Evolutionary conservation across 1,140 invertebrate species (phyloP).

Genomic region (Colletes latitarsis): DNA sequence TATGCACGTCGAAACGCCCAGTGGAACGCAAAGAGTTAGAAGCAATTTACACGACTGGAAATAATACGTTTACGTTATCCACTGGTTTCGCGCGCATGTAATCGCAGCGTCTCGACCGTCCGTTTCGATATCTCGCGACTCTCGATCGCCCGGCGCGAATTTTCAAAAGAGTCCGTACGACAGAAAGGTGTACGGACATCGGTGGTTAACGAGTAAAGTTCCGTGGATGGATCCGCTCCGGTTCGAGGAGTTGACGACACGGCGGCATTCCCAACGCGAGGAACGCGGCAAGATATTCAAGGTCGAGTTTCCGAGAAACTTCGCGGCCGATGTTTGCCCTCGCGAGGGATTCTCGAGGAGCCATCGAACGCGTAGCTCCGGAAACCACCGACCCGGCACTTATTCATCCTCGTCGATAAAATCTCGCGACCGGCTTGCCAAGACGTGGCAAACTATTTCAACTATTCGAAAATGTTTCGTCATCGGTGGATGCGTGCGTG

Average conservation of each 20-base stretch:
- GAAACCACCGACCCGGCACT: background rate
- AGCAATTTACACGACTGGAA: too few species aligned
- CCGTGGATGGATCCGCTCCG: conserved; percentile 34
- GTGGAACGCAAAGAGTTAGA: too few species aligned
- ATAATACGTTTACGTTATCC: too few species aligned
- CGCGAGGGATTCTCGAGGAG: conserved; percentile 10
- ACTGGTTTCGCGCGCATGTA: too few species aligned
- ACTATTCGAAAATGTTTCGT: background rate
- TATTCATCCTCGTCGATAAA: background rate
- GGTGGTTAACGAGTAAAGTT: conserved; percentile 5
- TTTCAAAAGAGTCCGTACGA: background rate
- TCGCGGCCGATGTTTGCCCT: background rate
- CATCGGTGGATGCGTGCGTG: too few species aligned
- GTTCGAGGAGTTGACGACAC: conserved; percentile 11
- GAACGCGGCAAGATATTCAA: conserved; percentile 30
- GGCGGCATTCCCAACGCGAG: background rate
- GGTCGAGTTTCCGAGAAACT: conserved; percentile 19
- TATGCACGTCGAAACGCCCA: too few species aligned
- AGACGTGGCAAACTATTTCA: conserved; percentile 3
- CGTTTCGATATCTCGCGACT: too few species aligned
- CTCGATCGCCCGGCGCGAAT: background rate
- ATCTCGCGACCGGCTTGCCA: background rate
- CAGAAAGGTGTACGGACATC: background rate
- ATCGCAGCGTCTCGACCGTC: too few species aligned
- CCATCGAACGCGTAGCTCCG: background rate